These are phyloP conservation scores for Pasiphila rectangulata DNA, from an alignment of 2,888 invertebrate species.

Conservation along the genomic window DNA sequence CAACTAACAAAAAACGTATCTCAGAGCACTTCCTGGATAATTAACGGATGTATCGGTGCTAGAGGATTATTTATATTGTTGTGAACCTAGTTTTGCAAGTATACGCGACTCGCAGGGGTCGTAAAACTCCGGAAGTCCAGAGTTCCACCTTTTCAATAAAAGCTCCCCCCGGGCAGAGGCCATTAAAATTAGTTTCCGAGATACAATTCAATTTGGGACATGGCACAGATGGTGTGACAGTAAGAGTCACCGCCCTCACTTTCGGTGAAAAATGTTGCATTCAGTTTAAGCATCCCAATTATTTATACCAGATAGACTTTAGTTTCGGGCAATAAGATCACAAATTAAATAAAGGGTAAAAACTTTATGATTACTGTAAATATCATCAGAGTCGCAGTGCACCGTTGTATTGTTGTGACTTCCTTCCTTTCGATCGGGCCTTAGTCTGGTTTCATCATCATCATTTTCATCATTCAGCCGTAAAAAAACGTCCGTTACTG, in stretches of 20 bases:
- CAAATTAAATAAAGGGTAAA: too few species aligned
- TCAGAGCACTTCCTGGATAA: background rate
- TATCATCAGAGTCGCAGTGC: too few species aligned
- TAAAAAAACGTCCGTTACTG: too few species aligned
- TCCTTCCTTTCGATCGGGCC: too few species aligned
- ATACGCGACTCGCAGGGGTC: background rate
- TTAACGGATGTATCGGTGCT: background rate
- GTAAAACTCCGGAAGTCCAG: conserved; percentile 2
- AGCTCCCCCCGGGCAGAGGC: conserved; percentile 33
- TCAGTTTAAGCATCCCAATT: too few species aligned
- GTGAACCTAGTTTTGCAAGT: background rate
- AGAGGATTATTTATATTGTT: background rate
- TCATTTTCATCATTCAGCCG: too few species aligned
- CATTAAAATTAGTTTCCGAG: conserved; percentile 60
- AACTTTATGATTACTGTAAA: too few species aligned
- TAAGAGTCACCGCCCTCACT: background rate
- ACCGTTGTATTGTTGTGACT: too few species aligned
- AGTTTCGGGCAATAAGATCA: too few species aligned
- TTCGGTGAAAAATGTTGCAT: background rate
- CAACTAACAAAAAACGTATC: too few species aligned
- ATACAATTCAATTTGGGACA: conserved; percentile 51
- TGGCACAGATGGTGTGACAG: background rate
- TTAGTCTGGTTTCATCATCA: too few species aligned
- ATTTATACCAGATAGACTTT: too few species aligned
- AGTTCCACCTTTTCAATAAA: conserved; percentile 28